Base-by-base conservation (phyloP, 2,113 vertebrate species). In the Hippocampus mohnikei region DNA sequence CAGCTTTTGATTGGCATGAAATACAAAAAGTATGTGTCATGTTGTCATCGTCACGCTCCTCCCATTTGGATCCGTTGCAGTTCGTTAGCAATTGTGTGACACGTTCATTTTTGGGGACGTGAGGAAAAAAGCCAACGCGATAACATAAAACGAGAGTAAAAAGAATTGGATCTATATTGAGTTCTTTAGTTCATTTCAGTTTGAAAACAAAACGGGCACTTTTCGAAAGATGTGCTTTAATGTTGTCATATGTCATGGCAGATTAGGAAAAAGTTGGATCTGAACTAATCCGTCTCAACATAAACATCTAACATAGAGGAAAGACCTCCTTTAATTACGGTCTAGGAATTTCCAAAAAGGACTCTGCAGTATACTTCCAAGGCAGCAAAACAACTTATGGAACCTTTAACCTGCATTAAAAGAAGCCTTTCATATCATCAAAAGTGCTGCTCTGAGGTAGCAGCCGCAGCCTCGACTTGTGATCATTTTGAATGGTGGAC, bases 291-390 rank as follows among this genome's bases (percentile, higher is more conserved):
- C 66, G 77, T 50, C 58, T 58, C 25, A 41, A 29, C 76, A 41
- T 67, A 29, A 59, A 41, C 42, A 23, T 42, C 40, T 25, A n/a
- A 41, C 50, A 69, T 76, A 44, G 42, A 53, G 70, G 71, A 87
- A 84, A 82, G 75, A 53, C 69, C 61, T 73, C 85, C 56, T 69
- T 84, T 81, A 77, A 73, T 76, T 74, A 75, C 82, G 42, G 71
- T 76, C 18, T 25, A 73, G 58, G 77, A 70, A 66, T 76, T 85
- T 85, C 75, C 77, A 68, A 73, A 70, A 69, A 61, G n/a, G n/a
- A 29, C 55, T 62, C 73, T 74, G 71, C 78, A 70, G 48, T 44
- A 29, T 29, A 68, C 72, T 75, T 81, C 64, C 65, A 56, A 68
- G 65, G 78, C 12, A 67, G 76, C 81, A 82, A 70, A 69, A 25